Base-by-base conservation (phyloP, 1,140 invertebrate genomes). In the Asobara japonica region DNA sequence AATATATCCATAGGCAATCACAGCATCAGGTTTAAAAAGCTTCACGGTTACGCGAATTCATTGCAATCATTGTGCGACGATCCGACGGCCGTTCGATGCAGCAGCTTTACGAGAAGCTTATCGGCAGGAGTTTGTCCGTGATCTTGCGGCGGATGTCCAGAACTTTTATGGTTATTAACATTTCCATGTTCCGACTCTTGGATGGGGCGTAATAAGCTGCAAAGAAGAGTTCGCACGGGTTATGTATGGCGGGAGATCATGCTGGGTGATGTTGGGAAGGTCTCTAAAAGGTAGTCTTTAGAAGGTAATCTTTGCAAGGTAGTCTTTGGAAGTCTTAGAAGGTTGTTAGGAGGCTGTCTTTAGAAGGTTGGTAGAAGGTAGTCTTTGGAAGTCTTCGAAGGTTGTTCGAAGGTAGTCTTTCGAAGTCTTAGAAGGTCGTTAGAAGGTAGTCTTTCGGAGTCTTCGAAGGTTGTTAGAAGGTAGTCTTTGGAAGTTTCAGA, bases 1-100 rank as follows among this genome's bases (percentile, higher is more conserved):
- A 86, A 87, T 86, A 86, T 86, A 85, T 87, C 86, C 86, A 87
- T 87, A 86, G 82, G 84, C 85, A 83, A 83, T 86, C 83, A 86
- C 76, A 83, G 79, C 82, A 82, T 81, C 77, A 81, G 82, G 80
- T 79, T n/a, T 70, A 60, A 29, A 69, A 61, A n/a, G 60, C 25
- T 22, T n/a, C 51, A 33, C 65, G 18, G 38, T 36, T 22, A 61
- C 51, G 36, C 51, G 13, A 69, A 33, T 25, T 61, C 2, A 36
- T 38, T 56, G 27, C 13, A 20, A 33, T 22, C 67, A 62, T 69
- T 16, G 16, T 67, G 48, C 7, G 18, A 29, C 11, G n/a, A 31
- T 64, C 33, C 38, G 64, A 38, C 33, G 31, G 25, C 64, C 25
- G n/a, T 36, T 20, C 22, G 33, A 22, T 65, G 13, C 18, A 18